Conservation (phyloP, 2,888 invertebrate species). For the Xanthorhoe designata region DNA sequence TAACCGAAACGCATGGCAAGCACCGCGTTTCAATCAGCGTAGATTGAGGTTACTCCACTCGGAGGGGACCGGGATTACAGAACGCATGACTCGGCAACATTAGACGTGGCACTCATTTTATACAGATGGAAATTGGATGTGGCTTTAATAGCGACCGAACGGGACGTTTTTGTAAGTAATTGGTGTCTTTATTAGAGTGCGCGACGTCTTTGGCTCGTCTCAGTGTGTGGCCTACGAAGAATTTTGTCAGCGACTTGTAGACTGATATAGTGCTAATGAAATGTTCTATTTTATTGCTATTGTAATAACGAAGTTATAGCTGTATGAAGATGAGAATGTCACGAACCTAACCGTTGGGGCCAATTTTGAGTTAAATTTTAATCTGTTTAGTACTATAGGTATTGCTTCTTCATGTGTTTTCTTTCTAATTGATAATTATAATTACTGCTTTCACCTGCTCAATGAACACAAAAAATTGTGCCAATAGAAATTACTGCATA, state of each 20-base stretch:
- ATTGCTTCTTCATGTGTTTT: neutral
- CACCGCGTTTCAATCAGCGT: slow-evolving; percentile 77
- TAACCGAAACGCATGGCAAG: slow-evolving; percentile 66
- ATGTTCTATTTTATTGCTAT: slow-evolving; percentile 25
- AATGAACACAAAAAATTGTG: slow-evolving; percentile 14
- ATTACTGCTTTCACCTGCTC: slow-evolving; percentile 6
- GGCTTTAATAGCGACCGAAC: slow-evolving; percentile 63
- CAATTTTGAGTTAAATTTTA: slow-evolving; percentile 2
- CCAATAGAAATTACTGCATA: slow-evolving; percentile 25
- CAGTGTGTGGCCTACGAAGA: slow-evolving; percentile 23
- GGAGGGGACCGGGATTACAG: slow-evolving; percentile 59
- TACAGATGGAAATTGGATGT: slow-evolving; percentile 72
- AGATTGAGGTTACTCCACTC: slow-evolving; percentile 65
- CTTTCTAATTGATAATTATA: too few species aligned
- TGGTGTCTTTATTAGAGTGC: slow-evolving; percentile 49
- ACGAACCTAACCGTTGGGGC: neutral
- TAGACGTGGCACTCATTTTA: slow-evolving; percentile 67
- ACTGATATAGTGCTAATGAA: slow-evolving; percentile 24
- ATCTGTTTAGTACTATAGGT: neutral
- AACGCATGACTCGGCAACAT: slow-evolving; percentile 80
- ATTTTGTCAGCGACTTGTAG: slow-evolving; percentile 20
- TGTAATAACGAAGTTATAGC: slow-evolving; percentile 17
- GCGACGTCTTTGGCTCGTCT: slow-evolving; percentile 31
- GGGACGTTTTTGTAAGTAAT: slow-evolving; percentile 61
- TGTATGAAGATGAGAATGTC: slow-evolving; percentile 9